Base-by-base conservation (phyloP, 2,888 invertebrate genomes). In the Harpagoxenus sublaevis region DNA sequence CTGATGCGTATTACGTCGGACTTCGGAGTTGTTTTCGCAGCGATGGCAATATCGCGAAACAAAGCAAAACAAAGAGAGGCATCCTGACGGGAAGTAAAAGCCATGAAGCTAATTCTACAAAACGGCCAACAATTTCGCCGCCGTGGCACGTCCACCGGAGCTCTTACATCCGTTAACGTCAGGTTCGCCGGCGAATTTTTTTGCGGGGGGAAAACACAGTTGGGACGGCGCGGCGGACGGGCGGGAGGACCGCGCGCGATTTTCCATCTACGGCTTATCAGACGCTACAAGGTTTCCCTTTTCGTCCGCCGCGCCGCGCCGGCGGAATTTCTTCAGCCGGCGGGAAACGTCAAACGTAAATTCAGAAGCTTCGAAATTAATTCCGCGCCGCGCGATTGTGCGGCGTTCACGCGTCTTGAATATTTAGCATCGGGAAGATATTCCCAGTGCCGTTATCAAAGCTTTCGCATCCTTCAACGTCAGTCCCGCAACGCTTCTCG, bases 221-320 rank as follows among this genome's bases (percentile, higher is more conserved):
- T 42, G n/a, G 8, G 39, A 66, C 10, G 60, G 35, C 2, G 35
- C 2, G n/a, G n/a, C n/a, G 55, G 12, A 31, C 2, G 15, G 4
- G 60, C 57, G 39, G 62, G 18, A n/a, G 73, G 18, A 45, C 60
- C 60, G 4, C 63, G 28, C 31, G 84, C 84, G 83, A 88, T 88
- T 88, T 83, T 83, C 86, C 81, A 63, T 63, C 70, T 74, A 75
- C 82, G 74, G 78, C 88, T 88, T 84, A 73, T 79, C 83, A 70
- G 60, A 75, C 66, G 86, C 74, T 87, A 87, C 88, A 87, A 73
- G 86, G 78, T 77, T 88, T 87, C 82, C 88, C 88, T 87, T 78
- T 88, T 66, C 78, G 84, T 82, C 66, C 63, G 73, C 23, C 23
- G 23, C 63, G 73, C 23, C 23, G 23, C 23, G 23, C 42, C 74